A percentile compares a stretch with the other conserved stretches of the same genome.
phyloP scores from a whole-genome alignment of 1,140 invertebrate species.

The Metopolophium dirhodum region DNA sequence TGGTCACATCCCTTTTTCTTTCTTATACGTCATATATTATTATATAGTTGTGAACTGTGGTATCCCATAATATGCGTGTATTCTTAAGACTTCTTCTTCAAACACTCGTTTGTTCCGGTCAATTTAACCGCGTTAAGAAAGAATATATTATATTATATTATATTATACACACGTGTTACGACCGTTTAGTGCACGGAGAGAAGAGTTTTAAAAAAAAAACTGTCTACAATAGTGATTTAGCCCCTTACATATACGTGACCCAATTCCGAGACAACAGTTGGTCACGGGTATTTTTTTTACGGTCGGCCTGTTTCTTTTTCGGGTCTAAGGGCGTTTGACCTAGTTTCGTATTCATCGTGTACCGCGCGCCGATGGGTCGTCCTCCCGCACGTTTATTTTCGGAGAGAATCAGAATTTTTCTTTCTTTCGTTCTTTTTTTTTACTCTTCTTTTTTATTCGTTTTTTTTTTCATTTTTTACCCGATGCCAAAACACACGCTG shows the following conservation, averaged over 20 bases:
- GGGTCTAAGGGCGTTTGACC: constrained; percentile 55
- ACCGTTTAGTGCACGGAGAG: neutral
- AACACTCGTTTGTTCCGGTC: constrained; percentile 37
- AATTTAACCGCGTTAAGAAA: constrained; percentile 46
- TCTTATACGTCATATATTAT: neutral
- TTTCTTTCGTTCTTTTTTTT: neutral
- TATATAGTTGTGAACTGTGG: neutral
- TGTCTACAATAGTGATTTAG: constrained; percentile 19
- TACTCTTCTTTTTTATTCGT: constrained; percentile 1
- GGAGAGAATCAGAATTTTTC: constrained; percentile 4
- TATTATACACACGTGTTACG: neutral
- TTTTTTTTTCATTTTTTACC: neutral
- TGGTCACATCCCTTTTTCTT: constrained; percentile 22
- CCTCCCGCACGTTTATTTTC: constrained; percentile 53
- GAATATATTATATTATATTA: neutral
- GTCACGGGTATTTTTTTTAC: constrained; percentile 48
- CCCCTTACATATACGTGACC: constrained; percentile 43
- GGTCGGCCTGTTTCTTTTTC: constrained; percentile 24
- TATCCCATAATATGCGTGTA: neutral
- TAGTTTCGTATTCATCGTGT: neutral
- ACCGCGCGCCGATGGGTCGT: neutral
- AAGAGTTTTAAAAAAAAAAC: constrained; percentile 6
- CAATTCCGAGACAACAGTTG: constrained; percentile 51
- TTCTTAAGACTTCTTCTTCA: constrained; percentile 8
- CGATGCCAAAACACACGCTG: constrained; percentile 49